Evolutionary conservation across 2,888 invertebrate species (phyloP).

Genomic region (Agriopis marginaria): DNA sequence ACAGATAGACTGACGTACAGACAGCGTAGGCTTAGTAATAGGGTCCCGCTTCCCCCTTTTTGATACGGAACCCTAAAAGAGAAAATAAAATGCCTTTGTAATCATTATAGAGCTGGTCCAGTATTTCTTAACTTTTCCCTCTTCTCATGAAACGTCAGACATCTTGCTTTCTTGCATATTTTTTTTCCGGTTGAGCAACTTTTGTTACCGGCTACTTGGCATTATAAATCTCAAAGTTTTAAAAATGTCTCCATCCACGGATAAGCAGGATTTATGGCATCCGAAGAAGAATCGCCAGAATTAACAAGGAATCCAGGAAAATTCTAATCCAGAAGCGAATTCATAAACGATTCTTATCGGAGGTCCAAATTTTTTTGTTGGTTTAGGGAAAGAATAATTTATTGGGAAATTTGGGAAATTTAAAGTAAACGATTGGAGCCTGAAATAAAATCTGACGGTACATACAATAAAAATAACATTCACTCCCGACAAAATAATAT

Average conservation of each 20-base stretch:
- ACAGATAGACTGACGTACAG: too few relatives aligned
- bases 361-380: conserved; percentile 9
- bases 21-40: too few relatives aligned
- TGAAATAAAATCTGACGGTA: too few relatives aligned
- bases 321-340: conserved; percentile 42
- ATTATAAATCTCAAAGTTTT: conserved; percentile 45
- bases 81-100: background rate
- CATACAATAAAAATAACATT: too few relatives aligned
- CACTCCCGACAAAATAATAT: too few relatives aligned
- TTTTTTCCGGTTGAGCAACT: conserved; percentile 20
- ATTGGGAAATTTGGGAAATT: too few relatives aligned
- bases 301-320: conserved; percentile 45
- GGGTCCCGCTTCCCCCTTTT: too few relatives aligned
- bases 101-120: background rate
- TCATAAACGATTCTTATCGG: conserved; percentile 33
- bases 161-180: conserved; percentile 9
- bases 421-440: too few relatives aligned
- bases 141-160: conserved; percentile 6
- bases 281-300: conserved; percentile 42
- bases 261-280: conserved; percentile 47
- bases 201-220: conserved; percentile 28
- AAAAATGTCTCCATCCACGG: conserved; percentile 45
- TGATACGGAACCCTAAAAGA: background rate
- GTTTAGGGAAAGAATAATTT: too few relatives aligned
- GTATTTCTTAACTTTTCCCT: conserved; percentile 9